Conservation (phyloP, 92 coral and sea anemone species). For the Zoanthus sansibaricus region DNA sequence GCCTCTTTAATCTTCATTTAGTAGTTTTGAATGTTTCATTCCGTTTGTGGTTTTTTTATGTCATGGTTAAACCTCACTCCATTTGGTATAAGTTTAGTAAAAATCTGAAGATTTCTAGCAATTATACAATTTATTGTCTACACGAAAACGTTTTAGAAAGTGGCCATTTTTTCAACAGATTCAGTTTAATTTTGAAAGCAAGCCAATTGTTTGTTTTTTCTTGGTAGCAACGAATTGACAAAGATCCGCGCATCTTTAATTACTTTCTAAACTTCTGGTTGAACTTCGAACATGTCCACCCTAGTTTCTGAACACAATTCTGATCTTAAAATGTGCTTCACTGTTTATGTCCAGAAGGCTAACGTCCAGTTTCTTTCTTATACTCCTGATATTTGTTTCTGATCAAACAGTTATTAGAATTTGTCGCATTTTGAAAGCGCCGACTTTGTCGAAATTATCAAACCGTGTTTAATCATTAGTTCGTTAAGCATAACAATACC, state of each 20-base stretch:
- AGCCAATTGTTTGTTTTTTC: not conserved
- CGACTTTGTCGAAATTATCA: not conserved
- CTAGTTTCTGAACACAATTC: not conserved
- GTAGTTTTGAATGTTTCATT: not conserved
- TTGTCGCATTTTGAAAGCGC: not conserved
- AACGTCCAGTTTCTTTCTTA: not conserved
- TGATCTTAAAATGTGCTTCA: not conserved
- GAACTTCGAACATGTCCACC: not conserved
- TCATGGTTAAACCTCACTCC: not conserved
- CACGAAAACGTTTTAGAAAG: not conserved
- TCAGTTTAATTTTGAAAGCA: not conserved
- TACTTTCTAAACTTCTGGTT: no score
- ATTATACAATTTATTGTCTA: not conserved
- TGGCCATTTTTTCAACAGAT: not conserved
- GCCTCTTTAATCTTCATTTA: not conserved
- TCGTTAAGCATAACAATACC: not conserved
- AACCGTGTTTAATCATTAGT: not conserved
- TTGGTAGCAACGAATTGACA: constrained; percentile 2
- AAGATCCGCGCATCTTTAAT: not conserved
- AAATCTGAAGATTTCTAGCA: not conserved
- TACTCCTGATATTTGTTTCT: not conserved
- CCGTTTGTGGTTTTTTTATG: not conserved
- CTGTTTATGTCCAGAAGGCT: not conserved
- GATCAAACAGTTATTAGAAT: constrained; percentile 13
- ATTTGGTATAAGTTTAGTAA: not conserved